These are phyloP conservation scores for Trichoplax adhaerens DNA, from an alignment of 37 sponge, comb jelly and placozoan species.

Conservation along the genomic window DNA sequence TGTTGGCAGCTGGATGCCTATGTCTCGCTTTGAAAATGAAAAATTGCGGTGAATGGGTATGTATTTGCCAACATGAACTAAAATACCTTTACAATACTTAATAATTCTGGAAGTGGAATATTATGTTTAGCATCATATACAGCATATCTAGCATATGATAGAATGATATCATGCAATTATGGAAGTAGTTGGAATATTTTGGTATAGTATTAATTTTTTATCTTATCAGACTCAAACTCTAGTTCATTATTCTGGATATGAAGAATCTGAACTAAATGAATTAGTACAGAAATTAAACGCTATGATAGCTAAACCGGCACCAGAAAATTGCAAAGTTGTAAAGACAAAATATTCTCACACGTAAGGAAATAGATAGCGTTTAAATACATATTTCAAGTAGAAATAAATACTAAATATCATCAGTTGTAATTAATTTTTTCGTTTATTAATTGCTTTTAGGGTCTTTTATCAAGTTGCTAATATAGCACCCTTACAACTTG, in stretches of 20 bases:
- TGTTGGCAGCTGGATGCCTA: slow-evolving; percentile 74
- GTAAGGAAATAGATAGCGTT: slow-evolving; percentile 22
- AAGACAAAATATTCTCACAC: slow-evolving; percentile 82
- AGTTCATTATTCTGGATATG: slow-evolving; percentile 67
- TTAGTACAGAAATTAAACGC: slow-evolving; percentile 47
- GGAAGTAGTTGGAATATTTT: not conserved
- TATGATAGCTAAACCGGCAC: slow-evolving; percentile 33
- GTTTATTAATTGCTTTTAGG: slow-evolving; percentile 2
- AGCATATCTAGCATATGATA: not conserved
- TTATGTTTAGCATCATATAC: not conserved
- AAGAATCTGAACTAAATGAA: slow-evolving; percentile 41
- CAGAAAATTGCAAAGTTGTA: slow-evolving; percentile 38
- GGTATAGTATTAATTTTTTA: not conserved
- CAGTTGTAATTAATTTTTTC: too few relatives aligned
- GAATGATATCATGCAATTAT: not conserved
- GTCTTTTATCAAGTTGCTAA: slow-evolving; percentile 54
- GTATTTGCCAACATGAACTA: not conserved
- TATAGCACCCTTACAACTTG: slow-evolving; percentile 20
- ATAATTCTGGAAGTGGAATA: not conserved
- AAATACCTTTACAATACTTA: too few relatives aligned
- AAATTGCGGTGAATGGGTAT: slow-evolving; percentile 55
- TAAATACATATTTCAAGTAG: too few relatives aligned
- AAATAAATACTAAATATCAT: too few relatives aligned
- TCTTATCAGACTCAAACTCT: slow-evolving; percentile 49
- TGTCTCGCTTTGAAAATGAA: slow-evolving; percentile 77